Evolutionary conservation across 2,797 vertebrate genomes (phyloP).

Genomic region (Pantherophis vulpinus): DNA sequence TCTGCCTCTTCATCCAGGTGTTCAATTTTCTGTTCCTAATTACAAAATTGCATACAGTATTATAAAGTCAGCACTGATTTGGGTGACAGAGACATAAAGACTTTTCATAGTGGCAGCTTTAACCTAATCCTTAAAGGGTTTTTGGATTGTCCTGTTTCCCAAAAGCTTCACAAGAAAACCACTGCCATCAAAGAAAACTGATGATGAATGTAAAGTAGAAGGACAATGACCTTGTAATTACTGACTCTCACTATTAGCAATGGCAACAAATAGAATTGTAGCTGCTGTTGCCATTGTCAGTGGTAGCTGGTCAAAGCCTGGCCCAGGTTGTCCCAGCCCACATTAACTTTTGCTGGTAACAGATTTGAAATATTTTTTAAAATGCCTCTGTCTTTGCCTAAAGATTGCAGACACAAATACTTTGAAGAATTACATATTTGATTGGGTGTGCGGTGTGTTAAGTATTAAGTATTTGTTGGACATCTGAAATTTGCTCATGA

Average conservation of each 20-base stretch:
- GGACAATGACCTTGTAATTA: not conserved
- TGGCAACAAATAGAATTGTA: slow-evolving; percentile 1
- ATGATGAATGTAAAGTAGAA: not conserved
- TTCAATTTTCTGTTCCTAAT: not conserved
- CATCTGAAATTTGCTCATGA: not conserved
- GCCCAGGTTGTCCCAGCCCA: not conserved
- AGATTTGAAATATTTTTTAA: not conserved
- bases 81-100: not conserved
- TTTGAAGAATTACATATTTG: not conserved
- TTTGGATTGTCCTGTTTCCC: not conserved
- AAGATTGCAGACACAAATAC: not conserved
- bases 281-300: not conserved
- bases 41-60: not conserved
- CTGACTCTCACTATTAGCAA: not conserved
- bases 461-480: not conserved
- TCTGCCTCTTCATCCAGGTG: not conserved
- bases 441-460: not conserved
- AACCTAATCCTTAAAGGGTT: not conserved
- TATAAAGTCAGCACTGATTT: slow-evolving; percentile 11
- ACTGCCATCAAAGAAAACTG: not conserved
- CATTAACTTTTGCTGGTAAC: not conserved
- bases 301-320: not conserved
- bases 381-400: not conserved
- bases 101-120: not conserved
- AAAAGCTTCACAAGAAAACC: not conserved